Evolutionary conservation across 2,888 invertebrate species (phyloP).

Genomic region (Heliconius ismenius): DNA sequence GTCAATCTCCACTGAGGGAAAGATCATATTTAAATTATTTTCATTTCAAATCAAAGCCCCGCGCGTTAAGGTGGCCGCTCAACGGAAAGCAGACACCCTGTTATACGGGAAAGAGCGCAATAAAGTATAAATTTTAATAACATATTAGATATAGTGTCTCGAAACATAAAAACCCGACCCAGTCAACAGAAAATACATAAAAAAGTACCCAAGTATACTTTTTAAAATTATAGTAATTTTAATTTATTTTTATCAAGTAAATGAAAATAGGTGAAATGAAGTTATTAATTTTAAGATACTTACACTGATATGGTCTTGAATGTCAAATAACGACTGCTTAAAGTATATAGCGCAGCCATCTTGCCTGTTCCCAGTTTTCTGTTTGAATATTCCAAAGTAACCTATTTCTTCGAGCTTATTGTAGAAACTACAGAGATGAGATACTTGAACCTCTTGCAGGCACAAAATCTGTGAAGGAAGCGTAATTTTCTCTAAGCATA

Average conservation of each 20-base stretch:
- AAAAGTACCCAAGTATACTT: neutral
- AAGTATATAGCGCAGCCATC: conserved; percentile 97
- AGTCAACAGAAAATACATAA: neutral
- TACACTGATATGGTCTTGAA: conserved; percentile 85
- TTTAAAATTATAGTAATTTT: neutral
- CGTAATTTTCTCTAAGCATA: neutral
- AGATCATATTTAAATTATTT: neutral
- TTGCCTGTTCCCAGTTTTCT: conserved; percentile 88
- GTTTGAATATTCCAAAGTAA: conserved; percentile 89
- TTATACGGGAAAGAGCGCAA: too few relatives aligned
- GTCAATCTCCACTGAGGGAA: neutral
- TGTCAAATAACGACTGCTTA: conserved; percentile 84
- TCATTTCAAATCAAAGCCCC: neutral
- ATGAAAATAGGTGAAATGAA: neutral
- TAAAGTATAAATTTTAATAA: neutral
- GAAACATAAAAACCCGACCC: conserved; percentile 10
- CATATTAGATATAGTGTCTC: neutral
- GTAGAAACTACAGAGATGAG: conserved; percentile 86
- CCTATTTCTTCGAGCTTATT: conserved; percentile 81
- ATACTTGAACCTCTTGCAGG: conserved; percentile 94
- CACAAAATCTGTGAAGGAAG: conserved; percentile 86
- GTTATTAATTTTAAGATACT: conserved; percentile 68
- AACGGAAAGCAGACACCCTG: neutral
- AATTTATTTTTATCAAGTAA: neutral
- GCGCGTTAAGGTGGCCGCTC: neutral